Conservation (phyloP, 1,140 invertebrate genomes). For the Belonocnema kinseyi region DNA sequence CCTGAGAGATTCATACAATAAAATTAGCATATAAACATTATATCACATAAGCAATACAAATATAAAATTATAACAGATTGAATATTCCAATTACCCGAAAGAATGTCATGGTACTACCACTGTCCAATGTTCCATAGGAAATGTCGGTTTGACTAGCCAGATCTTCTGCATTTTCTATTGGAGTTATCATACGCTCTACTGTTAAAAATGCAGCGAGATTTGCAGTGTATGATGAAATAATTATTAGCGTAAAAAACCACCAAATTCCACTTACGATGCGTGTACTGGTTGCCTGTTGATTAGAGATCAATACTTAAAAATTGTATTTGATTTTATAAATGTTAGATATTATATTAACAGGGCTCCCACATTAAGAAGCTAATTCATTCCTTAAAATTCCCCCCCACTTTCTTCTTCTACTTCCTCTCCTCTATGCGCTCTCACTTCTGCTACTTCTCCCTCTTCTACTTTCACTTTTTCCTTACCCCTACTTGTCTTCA, state of each 20-base stretch:
- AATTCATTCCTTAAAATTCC: too few relatives aligned
- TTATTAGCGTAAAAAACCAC: slow-evolving; percentile 94
- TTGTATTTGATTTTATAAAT: too few relatives aligned
- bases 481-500: too few relatives aligned
- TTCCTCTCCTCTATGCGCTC: too few relatives aligned
- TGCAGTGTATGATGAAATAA: slow-evolving; percentile 92
- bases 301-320: neutral
- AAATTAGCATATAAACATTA: neutral
- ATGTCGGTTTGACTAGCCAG: slow-evolving; percentile 90
- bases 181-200: slow-evolving; percentile 90
- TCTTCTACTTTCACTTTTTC: too few relatives aligned
- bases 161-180: slow-evolving; percentile 90
- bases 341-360: too few relatives aligned
- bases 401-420: too few relatives aligned
- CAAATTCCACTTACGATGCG: slow-evolving; percentile 87
- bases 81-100: slow-evolving; percentile 79
- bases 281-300: slow-evolving; percentile 81
- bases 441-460: too few relatives aligned
- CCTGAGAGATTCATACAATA: slow-evolving; percentile 67
- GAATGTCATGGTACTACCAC: slow-evolving; percentile 89
- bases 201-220: slow-evolving; percentile 93
- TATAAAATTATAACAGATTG: slow-evolving; percentile 32
- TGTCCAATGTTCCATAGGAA: slow-evolving; percentile 86
- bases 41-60: slow-evolving; percentile 21
- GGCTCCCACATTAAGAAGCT: too few relatives aligned